Conservation (phyloP, 2,888 invertebrate species). For the Lathronympha strigana region DNA sequence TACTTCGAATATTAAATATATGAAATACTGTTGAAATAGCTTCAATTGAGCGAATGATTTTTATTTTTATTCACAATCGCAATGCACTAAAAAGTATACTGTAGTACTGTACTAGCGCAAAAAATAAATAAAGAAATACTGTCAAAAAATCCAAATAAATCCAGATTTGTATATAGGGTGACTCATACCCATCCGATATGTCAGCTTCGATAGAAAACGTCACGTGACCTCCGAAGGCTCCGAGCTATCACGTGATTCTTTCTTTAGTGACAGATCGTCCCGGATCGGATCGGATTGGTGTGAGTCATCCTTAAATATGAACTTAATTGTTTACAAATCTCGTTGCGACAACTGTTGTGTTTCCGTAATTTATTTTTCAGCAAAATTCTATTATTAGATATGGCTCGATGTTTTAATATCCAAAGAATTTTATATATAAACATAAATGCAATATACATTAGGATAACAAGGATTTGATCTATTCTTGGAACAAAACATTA, state of each 20-base stretch:
- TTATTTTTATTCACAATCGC: constrained; percentile 48
- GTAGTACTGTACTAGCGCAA: background rate
- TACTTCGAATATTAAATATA: constrained; percentile 47
- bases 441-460: background rate
- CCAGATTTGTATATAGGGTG: background rate
- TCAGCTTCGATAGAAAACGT: no score
- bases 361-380: no score
- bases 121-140: constrained; percentile 26
- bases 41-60: constrained; percentile 47
- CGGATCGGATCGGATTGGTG: no score
- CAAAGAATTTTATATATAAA: background rate
- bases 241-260: no score
- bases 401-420: background rate
- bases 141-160: background rate
- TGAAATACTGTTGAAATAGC: constrained; percentile 53
- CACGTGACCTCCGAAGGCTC: no score
- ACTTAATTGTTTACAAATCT: no score
- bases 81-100: constrained; percentile 30
- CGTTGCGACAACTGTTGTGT: no score
- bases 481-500: background rate
- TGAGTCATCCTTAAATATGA: no score
- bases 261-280: no score
- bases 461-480: background rate
- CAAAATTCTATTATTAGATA: no score
- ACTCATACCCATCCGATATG: no score